phyloP scores from a whole-genome alignment of 2,888 invertebrate genomes.

The Pilophorus perplexus region DNA sequence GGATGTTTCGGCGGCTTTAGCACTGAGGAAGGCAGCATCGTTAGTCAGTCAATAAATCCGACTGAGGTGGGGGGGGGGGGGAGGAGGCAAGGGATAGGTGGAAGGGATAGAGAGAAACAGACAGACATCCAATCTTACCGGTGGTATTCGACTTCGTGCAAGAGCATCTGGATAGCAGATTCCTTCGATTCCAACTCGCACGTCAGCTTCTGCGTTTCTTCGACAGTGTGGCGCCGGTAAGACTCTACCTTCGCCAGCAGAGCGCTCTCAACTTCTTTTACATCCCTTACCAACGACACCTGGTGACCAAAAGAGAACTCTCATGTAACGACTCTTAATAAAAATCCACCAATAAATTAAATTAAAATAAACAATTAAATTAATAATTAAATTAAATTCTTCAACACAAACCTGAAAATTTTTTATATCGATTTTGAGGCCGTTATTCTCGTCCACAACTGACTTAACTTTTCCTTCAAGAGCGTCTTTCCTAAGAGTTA shows the following conservation, averaged over 20 bases:
- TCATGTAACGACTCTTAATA: too few species aligned
- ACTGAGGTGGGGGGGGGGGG: too few species aligned
- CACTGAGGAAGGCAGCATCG: too few species aligned
- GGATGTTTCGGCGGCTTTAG: constrained; percentile 41
- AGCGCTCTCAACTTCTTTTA: constrained; percentile 42
- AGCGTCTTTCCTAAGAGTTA: constrained; percentile 41
- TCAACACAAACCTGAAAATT: too few species aligned
- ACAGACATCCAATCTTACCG: too few species aligned
- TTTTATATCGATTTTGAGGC: constrained; percentile 39
- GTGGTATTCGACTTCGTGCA: constrained; percentile 43
- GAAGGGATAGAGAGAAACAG: too few species aligned
- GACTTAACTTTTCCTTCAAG: constrained; percentile 44
- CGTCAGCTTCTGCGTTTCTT: constrained; percentile 43
- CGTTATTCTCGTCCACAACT: constrained; percentile 44
- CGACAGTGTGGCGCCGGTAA: constrained; percentile 41
- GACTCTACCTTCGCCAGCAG: constrained; percentile 44
- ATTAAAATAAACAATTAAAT: too few species aligned
- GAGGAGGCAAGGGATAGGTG: too few species aligned
- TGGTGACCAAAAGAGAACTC: too few species aligned
- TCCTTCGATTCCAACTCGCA: constrained; percentile 43
- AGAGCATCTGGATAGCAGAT: constrained; percentile 39
- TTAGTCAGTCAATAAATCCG: too few species aligned
- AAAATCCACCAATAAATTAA: too few species aligned
- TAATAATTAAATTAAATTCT: too few species aligned
- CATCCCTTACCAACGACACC: constrained; percentile 40